Evolutionary conservation across 2,113 vertebrate species (phyloP).

Genomic region (Chunga burmeisteri): DNA sequence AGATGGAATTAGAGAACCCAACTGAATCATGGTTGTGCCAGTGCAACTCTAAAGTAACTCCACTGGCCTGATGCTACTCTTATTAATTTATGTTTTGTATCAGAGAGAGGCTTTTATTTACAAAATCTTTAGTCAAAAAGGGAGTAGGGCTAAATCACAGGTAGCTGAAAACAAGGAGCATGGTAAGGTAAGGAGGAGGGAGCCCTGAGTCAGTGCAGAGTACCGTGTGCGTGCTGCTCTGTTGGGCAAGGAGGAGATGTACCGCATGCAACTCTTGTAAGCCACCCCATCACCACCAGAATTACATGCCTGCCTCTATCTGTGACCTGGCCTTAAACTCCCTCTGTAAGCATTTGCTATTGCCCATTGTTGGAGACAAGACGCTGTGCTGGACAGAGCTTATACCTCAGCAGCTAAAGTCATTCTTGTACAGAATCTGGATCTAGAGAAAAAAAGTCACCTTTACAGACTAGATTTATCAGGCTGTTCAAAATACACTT

Average conservation of each 20-base stretch:
- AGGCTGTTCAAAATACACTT: not conserved
- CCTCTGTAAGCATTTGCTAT: not conserved
- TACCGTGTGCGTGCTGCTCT: not conserved
- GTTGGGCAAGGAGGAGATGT: not conserved
- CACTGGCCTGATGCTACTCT: not conserved
- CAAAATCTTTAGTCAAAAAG: not conserved
- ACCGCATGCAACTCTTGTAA: not conserved
- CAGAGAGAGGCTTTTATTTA: not conserved
- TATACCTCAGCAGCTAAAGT: not conserved
- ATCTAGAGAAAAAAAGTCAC: not conserved
- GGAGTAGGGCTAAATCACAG: not conserved
- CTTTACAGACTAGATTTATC: not conserved
- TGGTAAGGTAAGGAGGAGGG: not conserved
- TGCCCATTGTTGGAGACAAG: not conserved
- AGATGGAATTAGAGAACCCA: not conserved
- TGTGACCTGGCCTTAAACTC: not conserved
- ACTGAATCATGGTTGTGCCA: not conserved
- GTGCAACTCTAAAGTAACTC: not conserved
- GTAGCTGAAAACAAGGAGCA: not conserved
- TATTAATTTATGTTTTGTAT: not conserved
- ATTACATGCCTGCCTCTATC: not conserved
- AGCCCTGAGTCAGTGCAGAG: not conserved
- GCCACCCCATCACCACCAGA: not conserved
- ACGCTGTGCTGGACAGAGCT: not conserved
- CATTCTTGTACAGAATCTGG: not conserved